Evolutionary conservation across 2,113 vertebrate genomes (phyloP), one percentile per base, ranked within the genome.

Genomic region (Lasiurus borealis): DNA sequence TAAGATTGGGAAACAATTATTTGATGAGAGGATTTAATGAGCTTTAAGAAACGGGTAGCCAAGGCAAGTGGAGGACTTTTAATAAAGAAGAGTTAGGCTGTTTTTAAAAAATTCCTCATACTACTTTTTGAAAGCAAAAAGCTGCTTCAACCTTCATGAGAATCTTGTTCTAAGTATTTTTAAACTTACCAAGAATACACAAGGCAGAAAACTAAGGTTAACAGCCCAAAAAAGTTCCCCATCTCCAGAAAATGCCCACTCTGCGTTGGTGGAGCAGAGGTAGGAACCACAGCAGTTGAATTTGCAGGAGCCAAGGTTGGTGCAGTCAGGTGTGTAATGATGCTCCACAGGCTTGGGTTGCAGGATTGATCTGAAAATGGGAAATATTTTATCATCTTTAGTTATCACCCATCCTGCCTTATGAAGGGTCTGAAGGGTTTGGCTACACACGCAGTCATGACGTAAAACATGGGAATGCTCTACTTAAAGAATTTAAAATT

Each of bases 151-250:
- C 44, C 72, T 81, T 82, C 10, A 73, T 25, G 27, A 90, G 59
- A 77, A 52, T 83, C 27, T 57, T 80, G 9, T 73, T 52, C 14
- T 68, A 93, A 84, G 66, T 46, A 68, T 57, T 44, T 93, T 95
- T 72, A 62, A 69, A 80, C 97, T 96, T 98, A 99, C 99, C 99
- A 99, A 69, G 99, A 99, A 97, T 99, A 99, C 40, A 99, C 85
- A 92, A 99, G 99, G 96, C 99, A 99, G 46, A 99, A 48, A 88
- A 99, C 98, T 93, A 99, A 99, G 93, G 99, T 97, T 6, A 97
- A 3, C 3, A 99, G 97, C 21, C 99, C 99, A 84, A 99, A 91
- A 10, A 99, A 94, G 89, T 98, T 99, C 13, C 31, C 64, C 16
- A 0, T n/a, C 29, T 68, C 99, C 98, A 99, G 98, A 98, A 98